phyloP scores from a whole-genome alignment of 2,797 vertebrate genomes.

The Enteromius anoplus region DNA sequence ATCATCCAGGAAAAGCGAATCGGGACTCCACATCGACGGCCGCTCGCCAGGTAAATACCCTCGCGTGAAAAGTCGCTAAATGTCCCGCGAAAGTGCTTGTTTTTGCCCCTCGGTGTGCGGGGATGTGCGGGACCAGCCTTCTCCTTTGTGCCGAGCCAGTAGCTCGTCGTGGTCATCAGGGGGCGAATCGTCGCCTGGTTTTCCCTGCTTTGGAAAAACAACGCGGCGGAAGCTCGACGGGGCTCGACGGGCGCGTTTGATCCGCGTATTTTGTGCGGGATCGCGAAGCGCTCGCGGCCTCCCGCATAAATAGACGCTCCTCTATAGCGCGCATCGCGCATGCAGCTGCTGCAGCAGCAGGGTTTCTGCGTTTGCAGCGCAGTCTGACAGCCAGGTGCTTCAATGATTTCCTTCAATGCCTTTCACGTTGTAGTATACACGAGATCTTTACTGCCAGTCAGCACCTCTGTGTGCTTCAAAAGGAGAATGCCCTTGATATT shows the following conservation, averaged over 20 bases:
- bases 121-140: slow-evolving; percentile 75
- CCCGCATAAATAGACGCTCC: slow-evolving; percentile 51
- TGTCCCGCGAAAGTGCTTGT: slow-evolving; percentile 78
- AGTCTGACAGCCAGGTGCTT: slow-evolving; percentile 51
- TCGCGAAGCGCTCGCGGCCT: slow-evolving; percentile 48
- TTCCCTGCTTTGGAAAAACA: slow-evolving; percentile 51
- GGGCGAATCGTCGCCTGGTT: slow-evolving; percentile 59
- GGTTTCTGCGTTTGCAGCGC: slow-evolving; percentile 40
- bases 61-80: slow-evolving; percentile 72
- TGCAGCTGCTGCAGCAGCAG: slow-evolving; percentile 34
- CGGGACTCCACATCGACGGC: slow-evolving; percentile 76
- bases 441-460: neutral
- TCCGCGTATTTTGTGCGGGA: slow-evolving; percentile 44
- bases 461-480: neutral
- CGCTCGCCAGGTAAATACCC: slow-evolving; percentile 75
- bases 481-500: neutral
- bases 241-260: slow-evolving; percentile 25
- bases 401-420: neutral
- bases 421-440: neutral
- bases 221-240: slow-evolving; percentile 1
- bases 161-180: slow-evolving; percentile 69
- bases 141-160: slow-evolving; percentile 80
- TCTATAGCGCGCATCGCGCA: slow-evolving; percentile 40
- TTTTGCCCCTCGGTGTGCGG: slow-evolving; percentile 44
- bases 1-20: slow-evolving; percentile 69